Evolutionary conservation across 2,797 vertebrate species (phyloP), one percentile per base, ranked within the genome.

Genomic region (Trachurus trachurus): DNA sequence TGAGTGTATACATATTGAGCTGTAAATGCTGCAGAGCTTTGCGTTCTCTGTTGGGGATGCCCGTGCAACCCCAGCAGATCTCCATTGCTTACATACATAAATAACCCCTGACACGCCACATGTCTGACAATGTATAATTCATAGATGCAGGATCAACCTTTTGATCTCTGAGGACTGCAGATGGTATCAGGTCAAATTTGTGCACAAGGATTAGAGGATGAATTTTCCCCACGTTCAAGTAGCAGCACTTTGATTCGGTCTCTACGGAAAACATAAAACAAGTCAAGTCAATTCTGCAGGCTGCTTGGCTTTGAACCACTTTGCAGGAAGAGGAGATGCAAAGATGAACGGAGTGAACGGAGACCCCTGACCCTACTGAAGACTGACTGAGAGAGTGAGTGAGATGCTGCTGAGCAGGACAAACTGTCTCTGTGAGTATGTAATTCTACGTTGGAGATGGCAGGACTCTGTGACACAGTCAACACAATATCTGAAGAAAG

Each of bases 71-170:
- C 58, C 45, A n/a, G 37, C 15, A 34, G 63, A 63, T 76, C 64
- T 44, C 13, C 45, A 65, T 17, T 68, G 66, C 73, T 81, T 79
- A 83, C 67, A 81, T 82, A 85, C 76, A 84, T 78, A 66, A 83
- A 80, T 57, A 83, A 80, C 76, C 68, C 42, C 60, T 87, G 76
- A 80, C 81, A 84, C 12, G 37, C 85, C 87, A 81, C 85, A 86
- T 86, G 84, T 74, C 81, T 79, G 52, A 62, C 26, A 0, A 84
- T 87, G 74, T 71, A 76, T 88, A 84, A 89, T 91, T 84, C 84
- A 87, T 84, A 29, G 29, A 74, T 66, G 67, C 44, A n/a, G 60
- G 40, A 83, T 83, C 71, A 84, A 72, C 71, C 82, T 59, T 59
- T 66, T 83, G 75, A 83, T 87, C 82, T 85, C 74, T 15, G 63